Evolutionary conservation across 53 echinoderm and acorn worm genomes (phyloP).

Genomic region (Holothuria scabra): DNA sequence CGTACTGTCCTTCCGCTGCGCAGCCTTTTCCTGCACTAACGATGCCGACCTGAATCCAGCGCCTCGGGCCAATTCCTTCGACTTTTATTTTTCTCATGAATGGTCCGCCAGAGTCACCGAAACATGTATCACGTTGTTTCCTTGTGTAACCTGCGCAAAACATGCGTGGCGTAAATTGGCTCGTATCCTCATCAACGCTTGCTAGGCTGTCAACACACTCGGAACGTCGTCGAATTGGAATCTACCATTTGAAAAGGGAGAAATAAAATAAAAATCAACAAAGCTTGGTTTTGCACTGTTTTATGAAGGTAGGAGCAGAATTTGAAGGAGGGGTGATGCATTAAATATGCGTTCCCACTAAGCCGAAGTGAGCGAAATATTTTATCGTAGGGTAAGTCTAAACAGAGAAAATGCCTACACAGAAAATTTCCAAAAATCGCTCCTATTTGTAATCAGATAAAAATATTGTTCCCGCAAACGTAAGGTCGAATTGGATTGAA

Average conservation of each 20-base stretch:
- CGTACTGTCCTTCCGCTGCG: constrained; percentile 93
- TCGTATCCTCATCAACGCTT: constrained; percentile 68
- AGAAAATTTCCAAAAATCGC: no score
- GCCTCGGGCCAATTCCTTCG: constrained; percentile 56
- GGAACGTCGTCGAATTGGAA: constrained; percentile 75
- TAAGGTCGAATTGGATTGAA: no score
- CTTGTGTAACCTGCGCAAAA: constrained; percentile 95
- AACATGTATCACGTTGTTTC: constrained; percentile 85
- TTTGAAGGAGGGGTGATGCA: no score
- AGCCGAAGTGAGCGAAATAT: no score
- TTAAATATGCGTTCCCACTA: no score
- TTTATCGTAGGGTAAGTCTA: no score
- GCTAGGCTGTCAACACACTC: constrained; percentile 75
- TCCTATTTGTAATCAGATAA: no score
- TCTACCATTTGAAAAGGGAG: constrained; percentile 13
- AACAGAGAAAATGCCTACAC: no score
- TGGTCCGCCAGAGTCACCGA: constrained; percentile 97
- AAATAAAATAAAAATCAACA: no score
- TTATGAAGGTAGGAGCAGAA: no score
- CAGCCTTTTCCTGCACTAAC: constrained; percentile 98
- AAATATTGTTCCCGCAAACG: no score
- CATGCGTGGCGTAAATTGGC: constrained; percentile 84
- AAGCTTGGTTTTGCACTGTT: no score
- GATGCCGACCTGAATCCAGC: constrained; percentile 98
- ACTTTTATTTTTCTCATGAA: constrained; percentile 74